Evolutionary conservation across 1,140 invertebrate species (phyloP).

Genomic region (Pemphigus obesinymphae): DNA sequence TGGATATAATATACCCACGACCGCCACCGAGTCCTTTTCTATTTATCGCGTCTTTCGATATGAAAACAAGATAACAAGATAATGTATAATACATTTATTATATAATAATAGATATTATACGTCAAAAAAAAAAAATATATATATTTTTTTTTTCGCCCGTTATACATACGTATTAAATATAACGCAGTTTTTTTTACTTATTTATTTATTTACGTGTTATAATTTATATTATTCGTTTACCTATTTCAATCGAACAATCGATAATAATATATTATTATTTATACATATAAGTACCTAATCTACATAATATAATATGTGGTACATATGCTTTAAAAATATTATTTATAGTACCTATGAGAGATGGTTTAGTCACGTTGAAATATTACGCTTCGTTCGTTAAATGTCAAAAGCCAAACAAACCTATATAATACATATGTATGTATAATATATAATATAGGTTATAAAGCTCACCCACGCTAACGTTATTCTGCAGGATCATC

Average conservation of each 20-base stretch:
- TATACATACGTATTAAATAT: not conserved
- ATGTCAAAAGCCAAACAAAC: not conserved
- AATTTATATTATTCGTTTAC: no score
- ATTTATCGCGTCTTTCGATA: no score
- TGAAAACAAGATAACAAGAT: no score
- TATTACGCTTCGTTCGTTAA: not conserved
- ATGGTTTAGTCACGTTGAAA: not conserved
- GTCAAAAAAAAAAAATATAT: no score
- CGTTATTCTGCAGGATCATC: not conserved
- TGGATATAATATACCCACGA: no score
- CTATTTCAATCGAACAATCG: not conserved
- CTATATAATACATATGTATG: not conserved
- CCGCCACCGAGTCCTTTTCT: no score
- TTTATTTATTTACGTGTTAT: not conserved
- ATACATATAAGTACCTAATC: not conserved
- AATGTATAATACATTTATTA: no score
- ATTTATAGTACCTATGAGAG: not conserved
- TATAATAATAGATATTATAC: no score
- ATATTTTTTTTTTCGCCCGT: not conserved
- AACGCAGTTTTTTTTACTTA: no score
- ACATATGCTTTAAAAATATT: not conserved
- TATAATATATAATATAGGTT: no score
- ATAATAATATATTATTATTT: not conserved
- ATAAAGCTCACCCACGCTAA: not conserved
- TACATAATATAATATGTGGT: not conserved